Base-by-base conservation (phyloP, 2,888 invertebrate genomes). In the Trypoxylon attenuatum region DNA sequence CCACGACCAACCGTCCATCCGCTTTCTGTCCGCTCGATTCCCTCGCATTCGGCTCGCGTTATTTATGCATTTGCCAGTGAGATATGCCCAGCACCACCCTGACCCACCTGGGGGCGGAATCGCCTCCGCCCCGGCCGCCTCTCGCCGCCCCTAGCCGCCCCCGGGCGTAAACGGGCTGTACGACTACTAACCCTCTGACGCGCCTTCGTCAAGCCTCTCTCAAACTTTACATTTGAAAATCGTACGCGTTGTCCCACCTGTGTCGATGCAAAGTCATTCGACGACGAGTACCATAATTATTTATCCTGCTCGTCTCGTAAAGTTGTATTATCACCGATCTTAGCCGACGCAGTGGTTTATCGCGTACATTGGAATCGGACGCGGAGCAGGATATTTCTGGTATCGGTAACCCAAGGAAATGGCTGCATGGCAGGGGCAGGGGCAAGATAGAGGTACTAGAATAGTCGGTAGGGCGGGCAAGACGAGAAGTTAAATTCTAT, bases 101-200 rank as follows among this genome's bases (percentile, higher is more conserved):
- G 83, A 82, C 78, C 86, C 85, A 86, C 86, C 85, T 85, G 86
- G 84, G 79, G 87, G 87, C 86, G 85, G 83, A 84, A 83, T 86
- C 80, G 81, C 85, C 77, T 83, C 82, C 86, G 86, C 86, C 86
- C 81, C 69, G 41, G 84, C 84, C 86, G 83, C 84, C 87, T 81
- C 76, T 84, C 69, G 84, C 85, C 86, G 84, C n/a, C n/a, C n/a
- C n/a, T n/a, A 42, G 84, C 84, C 86, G 83, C 84, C 87, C 82
- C 76, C 85, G 70, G 84, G 86, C 86, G 84, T 83, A 84, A 80
- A 77, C 78, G 84, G 84, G 83, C 80, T 76, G 83, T 73, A 74
- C 78, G 73, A 69, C 70, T 73, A 64, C 63, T 46, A 33, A 58
- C 39, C 45, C 33, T 10, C 21, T 8, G 18, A 5, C n/a, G 13